Percentiles rank a stretch among this genome's conserved stretches.
phyloP scores from a whole-genome alignment of 2,113 vertebrate species.

The Callaeas wilsoni region DNA sequence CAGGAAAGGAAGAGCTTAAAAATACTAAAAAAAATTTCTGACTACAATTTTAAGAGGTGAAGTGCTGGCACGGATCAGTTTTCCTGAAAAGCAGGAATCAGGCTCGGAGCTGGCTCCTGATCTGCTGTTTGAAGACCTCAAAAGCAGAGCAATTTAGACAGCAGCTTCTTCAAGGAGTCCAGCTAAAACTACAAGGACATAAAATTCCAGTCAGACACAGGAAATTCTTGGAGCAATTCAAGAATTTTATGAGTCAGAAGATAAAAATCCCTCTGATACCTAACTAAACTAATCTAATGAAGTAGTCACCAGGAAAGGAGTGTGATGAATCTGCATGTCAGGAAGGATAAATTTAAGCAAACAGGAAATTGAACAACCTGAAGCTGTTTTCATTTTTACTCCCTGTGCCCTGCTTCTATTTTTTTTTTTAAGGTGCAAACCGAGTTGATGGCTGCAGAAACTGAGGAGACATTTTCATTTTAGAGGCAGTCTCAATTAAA shows the following conservation, averaged over 20 bases:
- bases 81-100: conserved; percentile 63
- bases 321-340: conserved; percentile 66
- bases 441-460: background rate
- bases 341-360: conserved; percentile 66
- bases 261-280: conserved; percentile 78
- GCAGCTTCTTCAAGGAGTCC: conserved; percentile 68
- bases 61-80: conserved; percentile 48
- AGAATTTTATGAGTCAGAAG: conserved; percentile 84
- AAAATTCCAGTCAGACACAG: conserved; percentile 75
- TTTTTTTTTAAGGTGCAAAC: conserved; percentile 16
- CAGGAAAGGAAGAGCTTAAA: conserved; percentile 40
- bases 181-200: conserved; percentile 77
- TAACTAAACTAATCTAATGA: conserved; percentile 75
- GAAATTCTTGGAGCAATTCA: conserved; percentile 80
- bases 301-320: conserved; percentile 66
- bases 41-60: conserved; percentile 44
- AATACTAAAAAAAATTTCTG: conserved; percentile 28
- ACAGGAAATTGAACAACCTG: conserved; percentile 76
- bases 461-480: background rate
- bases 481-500: background rate
- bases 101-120: conserved; percentile 43
- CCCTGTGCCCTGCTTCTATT: background rate
- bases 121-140: conserved; percentile 49
- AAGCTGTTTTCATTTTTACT: conserved; percentile 52
- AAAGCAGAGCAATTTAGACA: conserved; percentile 63